phyloP scores from a whole-genome alignment of 2,888 invertebrate species.

The Sinodicranocentrus sp. region DNA sequence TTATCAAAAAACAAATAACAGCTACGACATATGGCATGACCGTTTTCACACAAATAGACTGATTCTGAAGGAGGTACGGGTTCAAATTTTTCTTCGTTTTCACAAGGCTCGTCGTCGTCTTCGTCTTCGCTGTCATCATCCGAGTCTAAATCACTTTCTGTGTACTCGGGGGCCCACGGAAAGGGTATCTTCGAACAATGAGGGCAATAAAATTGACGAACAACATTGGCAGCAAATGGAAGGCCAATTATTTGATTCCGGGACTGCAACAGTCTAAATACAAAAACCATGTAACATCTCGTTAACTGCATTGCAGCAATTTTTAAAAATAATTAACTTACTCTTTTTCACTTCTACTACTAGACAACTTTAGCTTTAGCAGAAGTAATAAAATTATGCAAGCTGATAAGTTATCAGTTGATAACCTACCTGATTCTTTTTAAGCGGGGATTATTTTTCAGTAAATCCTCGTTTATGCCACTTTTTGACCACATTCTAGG shows the following conservation, averaged over 20 bases:
- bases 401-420: not conserved
- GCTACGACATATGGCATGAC: not conserved
- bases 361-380: too few relatives aligned
- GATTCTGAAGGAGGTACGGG: not conserved
- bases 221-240: not conserved
- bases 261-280: not conserved
- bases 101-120: not conserved
- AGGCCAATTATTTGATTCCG: not conserved
- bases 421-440: not conserved
- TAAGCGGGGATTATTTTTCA: not conserved
- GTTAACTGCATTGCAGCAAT: too few relatives aligned
- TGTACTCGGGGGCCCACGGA: slow-evolving; percentile 7
- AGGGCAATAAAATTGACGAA: not conserved
- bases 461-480: not conserved
- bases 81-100: not conserved
- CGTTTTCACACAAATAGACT: not conserved
- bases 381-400: not conserved
- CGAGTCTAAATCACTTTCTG: too few relatives aligned
- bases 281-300: not conserved
- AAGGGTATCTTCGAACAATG: not conserved
- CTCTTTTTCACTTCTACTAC: too few relatives aligned
- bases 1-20: not conserved
- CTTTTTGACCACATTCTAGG: not conserved
- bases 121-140: not conserved
- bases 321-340: too few relatives aligned